A percentile compares a stretch with the other conserved stretches of the same genome.
These are phyloP conservation scores for Panthera uncia DNA, from an alignment of 2,113 vertebrate genomes.

Conservation along the genomic window DNA sequence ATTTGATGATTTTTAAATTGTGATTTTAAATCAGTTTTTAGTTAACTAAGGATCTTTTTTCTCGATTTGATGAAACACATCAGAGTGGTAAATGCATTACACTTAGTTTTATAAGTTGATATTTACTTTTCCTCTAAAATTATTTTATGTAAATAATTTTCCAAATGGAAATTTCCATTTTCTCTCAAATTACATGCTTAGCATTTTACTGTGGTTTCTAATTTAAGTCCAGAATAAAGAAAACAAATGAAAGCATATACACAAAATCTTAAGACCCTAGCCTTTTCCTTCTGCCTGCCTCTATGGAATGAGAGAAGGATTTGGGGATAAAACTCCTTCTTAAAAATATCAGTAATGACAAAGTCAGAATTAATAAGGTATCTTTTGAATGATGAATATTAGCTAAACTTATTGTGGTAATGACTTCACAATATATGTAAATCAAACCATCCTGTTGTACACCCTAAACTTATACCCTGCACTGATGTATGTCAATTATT, in stretches of 20 bases:
- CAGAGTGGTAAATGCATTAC: background rate
- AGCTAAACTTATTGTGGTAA: background rate
- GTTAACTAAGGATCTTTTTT: background rate
- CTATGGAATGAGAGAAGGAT: background rate
- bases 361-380: background rate
- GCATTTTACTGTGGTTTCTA: background rate
- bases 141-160: background rate
- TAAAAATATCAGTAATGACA: background rate
- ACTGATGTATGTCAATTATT: background rate
- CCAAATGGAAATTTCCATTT: slow-evolving; percentile 8
- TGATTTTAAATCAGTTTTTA: background rate
- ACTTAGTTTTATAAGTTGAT: slow-evolving; percentile 11
- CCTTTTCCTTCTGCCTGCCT: background rate
- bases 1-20: background rate
- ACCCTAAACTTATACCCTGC: background rate
- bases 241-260: background rate
- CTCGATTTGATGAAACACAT: background rate
- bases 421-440: background rate
- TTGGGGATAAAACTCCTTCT: background rate
- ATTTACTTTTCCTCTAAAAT: slow-evolving; percentile 11
- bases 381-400: background rate
- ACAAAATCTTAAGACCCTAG: background rate
- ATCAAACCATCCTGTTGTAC: background rate
- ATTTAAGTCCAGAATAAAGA: background rate
- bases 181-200: background rate